Evolutionary conservation across 1,140 invertebrate genomes (phyloP), one percentile per base, ranked within the genome.

Genomic region (Phymorhynchus buccinoides): DNA sequence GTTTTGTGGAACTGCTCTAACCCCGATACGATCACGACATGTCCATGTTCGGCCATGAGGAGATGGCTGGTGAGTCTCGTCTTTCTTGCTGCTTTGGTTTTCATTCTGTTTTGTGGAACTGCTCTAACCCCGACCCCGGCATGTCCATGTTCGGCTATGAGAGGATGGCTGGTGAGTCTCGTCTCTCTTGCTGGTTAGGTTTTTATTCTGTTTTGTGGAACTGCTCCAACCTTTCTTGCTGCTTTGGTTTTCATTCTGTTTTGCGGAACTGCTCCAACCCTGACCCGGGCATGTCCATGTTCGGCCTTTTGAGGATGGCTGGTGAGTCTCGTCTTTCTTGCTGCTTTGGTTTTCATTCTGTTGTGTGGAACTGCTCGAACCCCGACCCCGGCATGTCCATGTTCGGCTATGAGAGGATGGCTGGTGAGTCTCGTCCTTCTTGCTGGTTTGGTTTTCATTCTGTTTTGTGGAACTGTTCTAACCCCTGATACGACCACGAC

Each of bases 291-390:
- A 79, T 88, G n/a, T 90, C 89, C 39, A 87, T 91, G 83, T 90
- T 91, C 75, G 90, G 89, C 39, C 87, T 88, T 77, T 85, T 88
- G 78, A 86, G 85, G 71, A 84, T 88, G 32, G 86, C 86, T 83
- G 87, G 90, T 90, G 87, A 87, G 87, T 1, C 14, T 12, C n/a
- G n/a, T n/a, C n/a, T 18, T 48, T 48, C 18, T 48, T 48, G 44
- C 18, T 48, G 44, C 18, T 48, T 18, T 32, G 32, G 0, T 4
- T 4, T n/a, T 32, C 41, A 16, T 79, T 39, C 0, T 48, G 7
- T 48, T 48, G 27, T 52, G 42, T 98, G 97, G 97, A 98, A 98
- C 93, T 98, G 97, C 91, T 87, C 88, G 2, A 89, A 85, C 82
- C 82, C 86, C 1, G 80, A 83, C 35, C 83, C 85, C 35, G 77